These are phyloP conservation scores for Actinia equina DNA, from an alignment of 64 coral and sea anemone species.

Conservation along the genomic window DNA sequence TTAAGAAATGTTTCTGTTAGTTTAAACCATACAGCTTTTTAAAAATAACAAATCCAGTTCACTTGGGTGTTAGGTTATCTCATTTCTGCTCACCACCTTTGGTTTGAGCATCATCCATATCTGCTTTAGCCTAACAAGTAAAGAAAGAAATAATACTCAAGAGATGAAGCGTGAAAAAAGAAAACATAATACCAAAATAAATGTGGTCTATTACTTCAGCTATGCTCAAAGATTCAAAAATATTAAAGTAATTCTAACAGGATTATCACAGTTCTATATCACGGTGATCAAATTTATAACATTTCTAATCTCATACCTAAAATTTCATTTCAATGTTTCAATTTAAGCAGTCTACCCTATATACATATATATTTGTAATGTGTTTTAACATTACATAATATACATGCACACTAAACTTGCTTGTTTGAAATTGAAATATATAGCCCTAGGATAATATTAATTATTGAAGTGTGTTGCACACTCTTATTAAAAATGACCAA, in stretches of 20 bases:
- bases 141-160: too few species aligned
- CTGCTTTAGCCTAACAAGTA: too few species aligned
- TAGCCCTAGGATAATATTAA: neutral
- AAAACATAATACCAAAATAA: neutral
- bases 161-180: too few species aligned
- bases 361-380: neutral
- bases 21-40: too few species aligned
- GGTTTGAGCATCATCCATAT: too few species aligned
- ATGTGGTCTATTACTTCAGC: neutral
- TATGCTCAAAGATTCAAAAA: neutral
- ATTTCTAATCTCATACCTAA: neutral
- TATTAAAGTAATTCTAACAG: neutral
- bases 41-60: too few species aligned
- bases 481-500: neutral
- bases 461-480: neutral
- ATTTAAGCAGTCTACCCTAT: neutral
- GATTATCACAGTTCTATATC: neutral
- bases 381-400: neutral
- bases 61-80: too few species aligned
- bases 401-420: neutral
- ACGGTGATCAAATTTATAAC: neutral
- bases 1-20: too few species aligned
- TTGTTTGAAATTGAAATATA: conserved; percentile 2
- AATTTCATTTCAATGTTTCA: neutral
- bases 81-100: too few species aligned